phyloP scores from a whole-genome alignment of 35 echinoderm and acorn worm genomes.

The Ophiothrix spiculata region DNA sequence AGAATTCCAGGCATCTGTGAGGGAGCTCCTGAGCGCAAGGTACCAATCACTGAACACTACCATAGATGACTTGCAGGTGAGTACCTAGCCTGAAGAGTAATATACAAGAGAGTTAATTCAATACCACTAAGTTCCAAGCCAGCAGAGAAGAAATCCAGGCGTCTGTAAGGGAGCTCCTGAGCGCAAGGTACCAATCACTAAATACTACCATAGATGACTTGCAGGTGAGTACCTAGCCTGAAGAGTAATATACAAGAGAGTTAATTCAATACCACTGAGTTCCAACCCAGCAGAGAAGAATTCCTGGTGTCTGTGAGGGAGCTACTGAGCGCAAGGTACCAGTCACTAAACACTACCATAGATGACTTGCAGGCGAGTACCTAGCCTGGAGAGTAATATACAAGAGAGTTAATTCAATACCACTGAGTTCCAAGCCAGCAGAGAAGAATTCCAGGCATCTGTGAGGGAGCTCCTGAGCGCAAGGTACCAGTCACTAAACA shows the following conservation, averaged over 20 bases:
- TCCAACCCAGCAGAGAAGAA: constrained; percentile 46
- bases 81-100: too few relatives aligned
- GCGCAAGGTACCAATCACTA: constrained; percentile 30
- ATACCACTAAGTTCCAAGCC: constrained; percentile 79
- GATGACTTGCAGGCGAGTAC: constrained; percentile 77
- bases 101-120: constrained; percentile 75
- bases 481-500: constrained; percentile 36
- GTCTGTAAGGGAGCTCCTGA: constrained; percentile 43
- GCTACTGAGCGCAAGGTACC: constrained; percentile 33
- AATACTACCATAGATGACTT: constrained; percentile 65
- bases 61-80: constrained; percentile 72
- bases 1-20: constrained; percentile 52
- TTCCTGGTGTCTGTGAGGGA: constrained; percentile 57
- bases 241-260: too few relatives aligned
- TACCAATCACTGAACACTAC: constrained; percentile 44
- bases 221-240: constrained; percentile 74
- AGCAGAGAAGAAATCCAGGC: constrained; percentile 43
- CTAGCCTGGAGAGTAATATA: too few relatives aligned
- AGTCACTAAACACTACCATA: constrained; percentile 45
- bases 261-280: constrained; percentile 80
- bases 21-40: constrained; percentile 38
- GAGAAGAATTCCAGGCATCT: constrained; percentile 49
- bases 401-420: constrained; percentile 81
- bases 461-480: constrained; percentile 48
- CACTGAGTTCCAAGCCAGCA: constrained; percentile 64